Evolutionary conservation across 2,888 invertebrate species (phyloP).

Genomic region (Tipula unca): DNA sequence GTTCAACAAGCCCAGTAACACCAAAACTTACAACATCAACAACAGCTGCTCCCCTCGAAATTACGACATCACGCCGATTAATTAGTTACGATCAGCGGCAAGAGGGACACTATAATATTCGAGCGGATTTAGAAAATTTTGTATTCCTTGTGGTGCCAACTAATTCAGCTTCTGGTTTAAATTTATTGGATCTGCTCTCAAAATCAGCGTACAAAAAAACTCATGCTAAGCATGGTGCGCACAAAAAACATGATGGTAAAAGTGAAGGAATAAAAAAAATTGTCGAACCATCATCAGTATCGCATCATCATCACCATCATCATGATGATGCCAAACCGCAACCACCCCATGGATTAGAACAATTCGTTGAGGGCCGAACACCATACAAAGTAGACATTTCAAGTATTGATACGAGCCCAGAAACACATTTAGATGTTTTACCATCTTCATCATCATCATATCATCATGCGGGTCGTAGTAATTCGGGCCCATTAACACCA

Average conservation of each 20-base stretch:
- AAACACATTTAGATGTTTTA: conserved; percentile 34
- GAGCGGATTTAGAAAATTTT: conserved; percentile 66
- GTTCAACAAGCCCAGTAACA: background rate
- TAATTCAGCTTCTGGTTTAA: conserved; percentile 32
- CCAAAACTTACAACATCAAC: conserved; percentile 26
- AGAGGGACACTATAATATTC: conserved; percentile 64
- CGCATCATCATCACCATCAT: conserved; percentile 27
- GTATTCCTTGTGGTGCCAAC: conserved; percentile 58
- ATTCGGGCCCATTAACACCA: background rate
- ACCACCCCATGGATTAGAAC: conserved; percentile 25
- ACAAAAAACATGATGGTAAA: conserved; percentile 21
- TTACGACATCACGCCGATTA: conserved; percentile 29
- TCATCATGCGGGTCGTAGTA: background rate
- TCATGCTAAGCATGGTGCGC: conserved; percentile 21
- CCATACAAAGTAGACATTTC: conserved; percentile 61
- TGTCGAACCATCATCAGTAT: background rate
- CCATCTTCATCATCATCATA: conserved; percentile 31
- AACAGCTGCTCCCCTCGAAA: conserved; percentile 27
- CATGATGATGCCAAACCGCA: conserved; percentile 24
- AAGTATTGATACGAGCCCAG: conserved; percentile 22
- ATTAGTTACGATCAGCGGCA: conserved; percentile 56
- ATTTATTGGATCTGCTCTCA: conserved; percentile 33
- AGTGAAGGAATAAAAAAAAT: conserved; percentile 25
- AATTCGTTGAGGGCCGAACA: conserved; percentile 58
- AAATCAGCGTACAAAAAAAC: conserved; percentile 29